Evolutionary conservation across 2,888 invertebrate genomes (phyloP).

Genomic region (Micoletzkya japonica): DNA sequence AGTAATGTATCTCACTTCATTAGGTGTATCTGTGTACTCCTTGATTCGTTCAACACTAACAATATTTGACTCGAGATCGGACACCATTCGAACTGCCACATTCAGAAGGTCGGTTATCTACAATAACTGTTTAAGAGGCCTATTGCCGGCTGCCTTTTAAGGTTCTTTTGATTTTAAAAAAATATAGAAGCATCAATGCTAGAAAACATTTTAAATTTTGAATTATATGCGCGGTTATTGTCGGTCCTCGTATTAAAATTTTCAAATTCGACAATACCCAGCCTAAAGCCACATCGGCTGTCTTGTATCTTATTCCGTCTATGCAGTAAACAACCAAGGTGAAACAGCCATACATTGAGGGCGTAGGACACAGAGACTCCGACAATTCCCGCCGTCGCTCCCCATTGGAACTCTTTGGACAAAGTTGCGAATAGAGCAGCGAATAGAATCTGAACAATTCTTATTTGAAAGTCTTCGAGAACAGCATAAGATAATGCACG

Average conservation of each 20-base stretch:
- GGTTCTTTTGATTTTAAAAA: no score
- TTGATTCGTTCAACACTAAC: slow-evolving; percentile 79
- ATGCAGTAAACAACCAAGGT: background rate
- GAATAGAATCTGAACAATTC: slow-evolving; percentile 75
- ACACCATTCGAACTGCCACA: slow-evolving; percentile 54
- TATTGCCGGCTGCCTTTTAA: no score
- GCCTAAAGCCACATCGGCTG: background rate
- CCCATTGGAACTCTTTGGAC: slow-evolving; percentile 63
- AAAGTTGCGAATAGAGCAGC: slow-evolving; percentile 87
- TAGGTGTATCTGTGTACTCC: slow-evolving; percentile 78
- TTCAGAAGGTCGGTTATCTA: slow-evolving; percentile 61
- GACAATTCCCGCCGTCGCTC: slow-evolving; percentile 68
- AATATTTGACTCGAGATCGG: slow-evolving; percentile 85
- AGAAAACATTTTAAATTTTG: no score
- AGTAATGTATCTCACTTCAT: slow-evolving; percentile 62
- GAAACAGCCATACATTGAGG: slow-evolving; percentile 64
- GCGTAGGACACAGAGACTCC: slow-evolving; percentile 70
- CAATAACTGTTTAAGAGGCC: no score
- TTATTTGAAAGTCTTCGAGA: no score
- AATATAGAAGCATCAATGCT: no score
- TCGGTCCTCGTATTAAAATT: background rate
- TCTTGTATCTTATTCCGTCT: background rate
- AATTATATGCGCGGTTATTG: background rate
- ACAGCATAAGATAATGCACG: no score
- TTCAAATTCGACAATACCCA: background rate